These are phyloP conservation scores for Meiosimyza decipiens DNA, from an alignment of 2,888 invertebrate genomes.

Conservation along the genomic window DNA sequence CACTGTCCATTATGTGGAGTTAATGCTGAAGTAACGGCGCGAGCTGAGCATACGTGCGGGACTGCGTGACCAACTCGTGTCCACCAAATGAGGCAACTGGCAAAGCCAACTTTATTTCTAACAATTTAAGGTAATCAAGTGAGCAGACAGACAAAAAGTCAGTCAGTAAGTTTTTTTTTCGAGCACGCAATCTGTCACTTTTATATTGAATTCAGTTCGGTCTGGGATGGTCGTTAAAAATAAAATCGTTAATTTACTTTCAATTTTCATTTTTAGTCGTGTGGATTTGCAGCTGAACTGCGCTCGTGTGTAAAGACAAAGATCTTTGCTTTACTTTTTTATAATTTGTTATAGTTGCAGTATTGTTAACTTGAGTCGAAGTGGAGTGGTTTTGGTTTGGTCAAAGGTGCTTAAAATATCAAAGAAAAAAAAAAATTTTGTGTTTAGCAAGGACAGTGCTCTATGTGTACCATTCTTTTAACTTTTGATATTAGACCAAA, in stretches of 20 bases:
- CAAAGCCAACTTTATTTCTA: neutral
- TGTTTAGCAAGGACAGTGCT: no score
- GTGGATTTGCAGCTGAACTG: constrained; percentile 16
- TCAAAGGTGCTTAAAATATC: no score
- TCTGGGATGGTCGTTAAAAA: neutral
- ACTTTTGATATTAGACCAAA: no score
- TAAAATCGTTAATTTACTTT: neutral
- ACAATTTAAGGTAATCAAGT: neutral
- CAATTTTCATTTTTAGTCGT: constrained; percentile 11
- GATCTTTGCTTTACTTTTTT: no score
- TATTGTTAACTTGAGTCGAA: neutral
- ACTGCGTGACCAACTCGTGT: constrained; percentile 18
- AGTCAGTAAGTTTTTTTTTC: neutral
- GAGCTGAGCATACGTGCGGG: no score
- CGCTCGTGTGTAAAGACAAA: neutral
- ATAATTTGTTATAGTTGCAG: neutral
- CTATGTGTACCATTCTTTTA: no score
- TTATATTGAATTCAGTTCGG: neutral
- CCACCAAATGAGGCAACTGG: constrained; percentile 3
- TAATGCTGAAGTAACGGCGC: no score
- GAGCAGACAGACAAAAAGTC: neutral
- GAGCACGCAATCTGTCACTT: neutral
- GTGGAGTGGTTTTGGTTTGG: neutral
- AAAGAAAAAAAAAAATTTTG: no score
- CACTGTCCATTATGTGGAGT: no score